Conservation (phyloP, 2,888 invertebrate species). For the Ectemnius continuus region DNA sequence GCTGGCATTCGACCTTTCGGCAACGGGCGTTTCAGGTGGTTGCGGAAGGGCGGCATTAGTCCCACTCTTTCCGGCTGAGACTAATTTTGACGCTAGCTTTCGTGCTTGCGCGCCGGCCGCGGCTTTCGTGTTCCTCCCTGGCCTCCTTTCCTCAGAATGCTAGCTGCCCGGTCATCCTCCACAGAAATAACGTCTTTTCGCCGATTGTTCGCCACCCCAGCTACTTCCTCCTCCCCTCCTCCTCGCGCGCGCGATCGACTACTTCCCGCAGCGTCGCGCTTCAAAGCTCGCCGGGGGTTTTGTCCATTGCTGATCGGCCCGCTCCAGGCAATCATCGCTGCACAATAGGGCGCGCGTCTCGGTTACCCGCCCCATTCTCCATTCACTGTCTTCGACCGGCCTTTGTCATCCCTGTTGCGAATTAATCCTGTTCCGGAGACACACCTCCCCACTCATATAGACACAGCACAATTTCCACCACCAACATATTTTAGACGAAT, state of each 20-base stretch:
- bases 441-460: too few relatives aligned
- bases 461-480: too few relatives aligned
- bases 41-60: slow-evolving; percentile 8
- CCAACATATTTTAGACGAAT: too few relatives aligned
- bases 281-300: slow-evolving; percentile 15
- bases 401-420: too few relatives aligned
- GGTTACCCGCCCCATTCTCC: too few relatives aligned
- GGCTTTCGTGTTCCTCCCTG: neutral
- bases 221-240: neutral
- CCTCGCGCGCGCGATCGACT: neutral
- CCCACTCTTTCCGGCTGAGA: neutral
- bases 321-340: neutral
- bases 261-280: neutral
- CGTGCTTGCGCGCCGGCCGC: neutral
- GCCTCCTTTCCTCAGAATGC: slow-evolving; percentile 11
- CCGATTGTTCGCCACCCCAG: slow-evolving; percentile 18
- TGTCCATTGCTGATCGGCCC: neutral
- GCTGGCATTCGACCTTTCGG: slow-evolving; percentile 12
- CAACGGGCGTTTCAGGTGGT: slow-evolving; percentile 1
- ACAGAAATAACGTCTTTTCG: slow-evolving; percentile 28
- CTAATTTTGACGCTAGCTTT: slow-evolving; percentile 26
- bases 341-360: neutral
- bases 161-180: slow-evolving; percentile 17
- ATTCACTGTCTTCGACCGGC: too few relatives aligned
- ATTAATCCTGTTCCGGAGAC: too few relatives aligned